These are phyloP conservation scores for Rallus limicola DNA, from an alignment of 2,113 vertebrate species.

Conservation along the genomic window DNA sequence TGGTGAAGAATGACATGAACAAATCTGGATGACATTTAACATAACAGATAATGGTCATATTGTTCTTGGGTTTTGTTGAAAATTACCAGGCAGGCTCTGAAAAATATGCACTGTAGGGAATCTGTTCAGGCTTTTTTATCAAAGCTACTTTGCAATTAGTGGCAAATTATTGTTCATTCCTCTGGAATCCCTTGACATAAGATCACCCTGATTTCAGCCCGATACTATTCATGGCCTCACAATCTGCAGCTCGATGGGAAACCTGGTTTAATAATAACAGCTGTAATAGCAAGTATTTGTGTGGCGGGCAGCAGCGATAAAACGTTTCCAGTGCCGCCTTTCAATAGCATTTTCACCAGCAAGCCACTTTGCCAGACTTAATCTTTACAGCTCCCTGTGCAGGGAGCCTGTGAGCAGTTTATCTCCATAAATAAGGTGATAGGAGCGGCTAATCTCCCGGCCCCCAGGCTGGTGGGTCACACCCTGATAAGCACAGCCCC, in stretches of 20 bases:
- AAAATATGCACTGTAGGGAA: slow-evolving; percentile 34
- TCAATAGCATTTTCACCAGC: not conserved
- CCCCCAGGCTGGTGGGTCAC: not conserved
- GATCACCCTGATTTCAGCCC: slow-evolving; percentile 25
- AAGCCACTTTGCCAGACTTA: not conserved
- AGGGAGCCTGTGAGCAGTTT: not conserved
- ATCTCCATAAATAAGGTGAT: not conserved
- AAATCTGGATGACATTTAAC: slow-evolving; percentile 57
- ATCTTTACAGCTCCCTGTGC: not conserved
- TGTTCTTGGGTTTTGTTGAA: slow-evolving; percentile 43
- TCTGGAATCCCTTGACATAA: slow-evolving; percentile 53
- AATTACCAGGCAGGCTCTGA: slow-evolving; percentile 13
- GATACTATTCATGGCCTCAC: not conserved
- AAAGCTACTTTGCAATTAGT: slow-evolving; percentile 46
- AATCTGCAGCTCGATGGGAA: not conserved
- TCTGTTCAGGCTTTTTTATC: slow-evolving; percentile 44
- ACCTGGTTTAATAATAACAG: slow-evolving; percentile 26
- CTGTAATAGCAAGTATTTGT: slow-evolving; percentile 23
- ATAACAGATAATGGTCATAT: slow-evolving; percentile 34
- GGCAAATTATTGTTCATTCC: slow-evolving; percentile 40
- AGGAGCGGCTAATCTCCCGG: not conserved
- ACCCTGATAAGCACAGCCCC: not conserved
- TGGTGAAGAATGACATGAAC: not conserved
- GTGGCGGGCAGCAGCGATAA: not conserved
- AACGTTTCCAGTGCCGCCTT: accelerated